phyloP scores from a whole-genome alignment of 2,113 vertebrate species.

The Corydoras sp. region DNA sequence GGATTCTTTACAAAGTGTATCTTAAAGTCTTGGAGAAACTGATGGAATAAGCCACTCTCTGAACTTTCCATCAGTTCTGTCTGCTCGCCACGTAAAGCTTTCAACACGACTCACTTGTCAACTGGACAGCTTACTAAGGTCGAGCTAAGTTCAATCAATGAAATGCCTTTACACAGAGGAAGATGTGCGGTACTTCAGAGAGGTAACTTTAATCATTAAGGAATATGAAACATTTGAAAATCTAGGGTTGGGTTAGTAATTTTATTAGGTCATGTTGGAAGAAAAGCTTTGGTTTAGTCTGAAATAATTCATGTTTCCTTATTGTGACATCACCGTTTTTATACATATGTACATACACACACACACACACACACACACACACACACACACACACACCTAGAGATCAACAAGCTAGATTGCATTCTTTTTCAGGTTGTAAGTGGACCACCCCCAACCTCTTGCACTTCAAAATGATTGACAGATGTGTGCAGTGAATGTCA shows the following conservation, averaged over 20 bases:
- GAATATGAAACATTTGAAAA: not conserved
- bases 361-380: not conserved
- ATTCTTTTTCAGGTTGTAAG: conserved; percentile 31
- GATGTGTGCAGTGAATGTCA: conserved; percentile 30
- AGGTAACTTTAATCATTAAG: conserved; percentile 1
- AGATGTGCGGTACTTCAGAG: not conserved
- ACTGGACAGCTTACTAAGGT: conserved; percentile 2
- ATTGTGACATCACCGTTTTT: not conserved
- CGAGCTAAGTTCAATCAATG: conserved; percentile 17
- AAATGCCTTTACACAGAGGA: conserved; percentile 7
- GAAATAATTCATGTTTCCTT: too few relatives aligned
- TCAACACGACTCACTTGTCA: not conserved
- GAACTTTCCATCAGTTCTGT: conserved; percentile 1
- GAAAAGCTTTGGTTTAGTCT: not conserved
- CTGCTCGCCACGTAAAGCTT: not conserved
- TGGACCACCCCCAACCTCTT: not conserved
- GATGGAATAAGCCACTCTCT: not conserved
- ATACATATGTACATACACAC: not conserved
- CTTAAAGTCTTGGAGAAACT: not conserved
- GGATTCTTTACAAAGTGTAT: not conserved
- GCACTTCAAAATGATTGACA: conserved; percentile 25
- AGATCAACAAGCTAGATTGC: conserved; percentile 32
- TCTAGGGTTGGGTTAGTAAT: too few relatives aligned
- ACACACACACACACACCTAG: too few relatives aligned
- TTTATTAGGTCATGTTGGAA: too few relatives aligned